These are phyloP conservation scores for Wiebesia pumilae DNA, from an alignment of 1,140 invertebrate genomes.

Conservation along the genomic window DNA sequence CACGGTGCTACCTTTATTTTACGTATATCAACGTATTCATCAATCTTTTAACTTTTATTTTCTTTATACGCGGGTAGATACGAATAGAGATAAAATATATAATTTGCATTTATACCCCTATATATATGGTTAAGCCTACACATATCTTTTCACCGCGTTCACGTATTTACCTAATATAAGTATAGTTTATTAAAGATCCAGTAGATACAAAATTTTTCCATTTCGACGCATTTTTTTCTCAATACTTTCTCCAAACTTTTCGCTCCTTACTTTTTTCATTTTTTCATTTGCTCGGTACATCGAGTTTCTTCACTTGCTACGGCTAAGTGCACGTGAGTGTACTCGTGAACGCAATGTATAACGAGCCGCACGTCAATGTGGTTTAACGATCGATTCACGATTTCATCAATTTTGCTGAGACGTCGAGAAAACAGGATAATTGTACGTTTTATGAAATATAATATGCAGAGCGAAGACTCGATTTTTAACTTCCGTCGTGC, in stretches of 20 bases:
- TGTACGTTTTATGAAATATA: slow-evolving; percentile 44
- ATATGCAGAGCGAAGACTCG: slow-evolving; percentile 31
- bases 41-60: slow-evolving; percentile 57
- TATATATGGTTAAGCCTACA: slow-evolving; percentile 57
- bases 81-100: slow-evolving; percentile 74
- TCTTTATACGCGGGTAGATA: slow-evolving; percentile 64
- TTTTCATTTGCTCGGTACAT: slow-evolving; percentile 14
- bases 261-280: background rate
- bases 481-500: slow-evolving; percentile 35
- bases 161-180: slow-evolving; percentile 59
- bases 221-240: slow-evolving; percentile 53
- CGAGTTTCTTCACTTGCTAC: background rate
- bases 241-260: background rate
- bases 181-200: slow-evolving; percentile 63
- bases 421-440: slow-evolving; percentile 45
- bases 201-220: slow-evolving; percentile 66
- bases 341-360: slow-evolving; percentile 31
- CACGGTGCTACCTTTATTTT: slow-evolving; percentile 60
- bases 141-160: slow-evolving; percentile 57
- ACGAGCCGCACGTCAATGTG: slow-evolving; percentile 45
- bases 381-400: slow-evolving; percentile 44
- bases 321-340: background rate
- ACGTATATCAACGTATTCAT: slow-evolving; percentile 57
- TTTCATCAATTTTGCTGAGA: slow-evolving; percentile 43
- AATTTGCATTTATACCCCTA: slow-evolving; percentile 66